Base-by-base conservation (phyloP, 2,888 invertebrate species). In the Epirrhoe tristata region DNA sequence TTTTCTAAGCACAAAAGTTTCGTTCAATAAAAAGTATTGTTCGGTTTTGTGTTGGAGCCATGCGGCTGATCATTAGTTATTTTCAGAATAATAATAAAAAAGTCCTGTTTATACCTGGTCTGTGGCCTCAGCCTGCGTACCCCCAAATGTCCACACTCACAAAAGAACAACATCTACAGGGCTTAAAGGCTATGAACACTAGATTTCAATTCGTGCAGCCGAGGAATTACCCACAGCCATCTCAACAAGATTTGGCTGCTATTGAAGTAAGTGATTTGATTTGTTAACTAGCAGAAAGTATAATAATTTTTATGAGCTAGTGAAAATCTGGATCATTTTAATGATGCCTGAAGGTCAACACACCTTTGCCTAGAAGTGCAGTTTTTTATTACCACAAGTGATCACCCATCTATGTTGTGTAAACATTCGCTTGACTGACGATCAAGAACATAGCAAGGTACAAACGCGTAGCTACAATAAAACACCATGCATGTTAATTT, bases 71-170 rank as follows among this genome's bases (percentile, higher is more conserved):
- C n/a, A 12, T 24, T 24, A 10, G 0, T 1, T 34, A 16, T 62
- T 63, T 17, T 60, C 50, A 43, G 59, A 52, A 85, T 85, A 72
- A 63, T 10, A 52, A 70, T 0, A 75, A 60, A 31, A 50, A 39
- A 5, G 43, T 55, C 12, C 78, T 77, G 5, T 86, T 73, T 66
- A 81, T 90, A 0, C 87, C 91, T 2, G 87, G 66, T 3, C 31
- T 54, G 17, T 17, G 32, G 4, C 8, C 5, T 10, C 7, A 7
- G 1, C 84, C 86, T 0, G 81, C 71, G 0, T 87, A 82, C 72
- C 86, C 84, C 0, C 90, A 85, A 63, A 32, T 86, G 2, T 93
- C 93, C 0, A 67, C 81, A 0, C 74, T 93, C 0, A 83, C 77
- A 0, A 12, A 31, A 0, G 62, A 71, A 0, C 87, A 92, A 43